Base-by-base conservation (phyloP, 1,140 invertebrate genomes). In the Lineus longissimus region DNA sequence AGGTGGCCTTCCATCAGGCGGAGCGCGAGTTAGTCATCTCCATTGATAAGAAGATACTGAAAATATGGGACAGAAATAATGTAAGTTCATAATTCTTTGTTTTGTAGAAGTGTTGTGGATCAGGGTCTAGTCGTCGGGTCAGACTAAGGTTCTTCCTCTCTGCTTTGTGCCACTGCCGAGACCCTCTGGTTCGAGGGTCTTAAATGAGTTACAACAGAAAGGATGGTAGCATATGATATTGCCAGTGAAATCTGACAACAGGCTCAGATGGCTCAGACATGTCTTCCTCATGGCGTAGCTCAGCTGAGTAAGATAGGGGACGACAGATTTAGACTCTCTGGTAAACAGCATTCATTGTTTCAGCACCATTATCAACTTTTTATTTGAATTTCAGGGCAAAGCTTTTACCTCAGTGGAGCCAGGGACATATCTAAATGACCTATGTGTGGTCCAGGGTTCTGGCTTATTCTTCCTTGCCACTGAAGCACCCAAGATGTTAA, bases 401-500 rank as follows among this genome's bases (percentile, higher is more conserved):
- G 86, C 94, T 59, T 95, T 91, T 72, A 95, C 95, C 41, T 92
- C 93, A 43, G 92, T 99, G 73, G 93, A 98, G 84, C 82, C 86
- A 36, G 84, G 84, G 23, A 84, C 87, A 19, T 86, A 90, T 63
- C 91, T 97, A 55, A 98, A 97, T 83, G 92, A 96, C 81, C 84
- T 99, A 1, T 94, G 91, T 80, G 82, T 93, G 19, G 87, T 95
- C 66, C 93, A 93, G 19, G 88, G 92, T 64, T 91, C 92, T 55
- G 95, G 85, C 64, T 85, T 99, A 80, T 83, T 97, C 59, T 95
- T 98, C 78, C 87, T 98, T 72, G 94, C 96, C 1, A 95, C 94
- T 78, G 96, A 99, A 85, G 89, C 90, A 70, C 86, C 88, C 13
- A 97, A 98, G 86, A 94, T 99, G 82, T 87, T 93, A 71, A 90